Base-by-base conservation (phyloP, 2,113 vertebrate species). In the Megatriorchis doriae region DNA sequence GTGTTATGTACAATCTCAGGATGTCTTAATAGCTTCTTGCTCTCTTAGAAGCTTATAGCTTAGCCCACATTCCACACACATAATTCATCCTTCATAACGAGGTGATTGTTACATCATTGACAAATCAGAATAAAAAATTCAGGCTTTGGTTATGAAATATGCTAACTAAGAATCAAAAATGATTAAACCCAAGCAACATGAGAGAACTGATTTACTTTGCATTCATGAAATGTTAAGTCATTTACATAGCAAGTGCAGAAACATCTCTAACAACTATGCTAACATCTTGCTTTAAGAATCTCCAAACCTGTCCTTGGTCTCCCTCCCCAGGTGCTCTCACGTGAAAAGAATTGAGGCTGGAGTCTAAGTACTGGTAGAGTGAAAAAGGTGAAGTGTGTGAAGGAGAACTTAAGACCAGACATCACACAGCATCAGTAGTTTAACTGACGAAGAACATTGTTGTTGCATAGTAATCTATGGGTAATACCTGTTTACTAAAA, bases 141-240 rank as follows among this genome's bases (percentile, higher is more conserved):
- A 91, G 58, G 84, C 53, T 73, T 86, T 48, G 38, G 85, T 81
- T 92, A 86, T 58, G 75, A 94, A 92, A 91, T 81, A 93, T 47
- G 86, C 58, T 91, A 80, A 92, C 43, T 36, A 63, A 90, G 96
- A 97, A 91, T 94, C 75, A 95, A 92, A 91, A 96, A 82, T 87
- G 18, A 95, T 94, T 94, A 93, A 94, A 94, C 42, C 65, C 74
- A 85, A 73, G 70, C 43, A 77, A 92, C 31, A 53, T 2, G 62
- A 75, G 90, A 59, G 82, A 93, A 94, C 20, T n/a, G 47, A 93
- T 77, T 91, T 75, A 50, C 26, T 96, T 91, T 47, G 38, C 84
- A 93, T 77, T 97, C 87, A 81, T 26, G 45, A 89, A 90, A 67
- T 21, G n/a, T 56, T 71, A 59, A 25, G 70, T 88, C 91, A 92